phyloP scores from a whole-genome alignment of 2,797 vertebrate species.

The Phalanger gymnotis region DNA sequence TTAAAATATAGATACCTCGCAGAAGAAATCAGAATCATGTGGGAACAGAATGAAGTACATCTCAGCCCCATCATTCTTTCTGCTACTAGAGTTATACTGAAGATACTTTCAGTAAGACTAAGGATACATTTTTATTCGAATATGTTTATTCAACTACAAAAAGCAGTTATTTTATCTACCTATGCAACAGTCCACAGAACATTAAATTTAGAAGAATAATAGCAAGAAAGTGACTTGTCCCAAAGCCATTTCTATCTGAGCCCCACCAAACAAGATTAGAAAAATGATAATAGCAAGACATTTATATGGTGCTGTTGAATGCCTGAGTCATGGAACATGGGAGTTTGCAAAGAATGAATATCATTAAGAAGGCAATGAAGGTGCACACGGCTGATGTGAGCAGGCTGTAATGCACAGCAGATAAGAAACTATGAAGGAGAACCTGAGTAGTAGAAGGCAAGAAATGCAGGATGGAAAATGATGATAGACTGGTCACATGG shows the following conservation, averaged over 20 bases:
- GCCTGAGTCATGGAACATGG: not conserved
- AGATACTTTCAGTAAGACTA: not conserved
- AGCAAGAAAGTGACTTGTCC: not conserved
- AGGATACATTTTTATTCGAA: not conserved
- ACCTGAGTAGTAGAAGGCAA: not conserved
- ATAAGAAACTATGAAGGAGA: not conserved
- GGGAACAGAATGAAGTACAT: not conserved
- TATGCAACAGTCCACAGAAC: not conserved
- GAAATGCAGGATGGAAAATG: not conserved
- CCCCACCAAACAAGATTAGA: not conserved
- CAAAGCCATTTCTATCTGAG: not conserved
- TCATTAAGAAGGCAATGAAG: not conserved
- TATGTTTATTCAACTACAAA: not conserved
- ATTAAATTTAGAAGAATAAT: not conserved
- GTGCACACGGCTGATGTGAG: not conserved
- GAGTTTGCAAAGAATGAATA: not conserved
- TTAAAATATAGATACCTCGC: not conserved
- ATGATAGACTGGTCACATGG: not conserved
- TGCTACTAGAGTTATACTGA: not conserved
- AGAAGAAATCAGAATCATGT: not conserved
- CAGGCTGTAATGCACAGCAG: not conserved
- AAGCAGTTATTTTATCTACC: not conserved
- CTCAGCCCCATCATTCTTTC: not conserved
- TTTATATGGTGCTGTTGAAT: not conserved
- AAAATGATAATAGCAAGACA: not conserved